Base-by-base conservation (phyloP, 2,888 invertebrate genomes). In the Caenorhabditis afra region DNA sequence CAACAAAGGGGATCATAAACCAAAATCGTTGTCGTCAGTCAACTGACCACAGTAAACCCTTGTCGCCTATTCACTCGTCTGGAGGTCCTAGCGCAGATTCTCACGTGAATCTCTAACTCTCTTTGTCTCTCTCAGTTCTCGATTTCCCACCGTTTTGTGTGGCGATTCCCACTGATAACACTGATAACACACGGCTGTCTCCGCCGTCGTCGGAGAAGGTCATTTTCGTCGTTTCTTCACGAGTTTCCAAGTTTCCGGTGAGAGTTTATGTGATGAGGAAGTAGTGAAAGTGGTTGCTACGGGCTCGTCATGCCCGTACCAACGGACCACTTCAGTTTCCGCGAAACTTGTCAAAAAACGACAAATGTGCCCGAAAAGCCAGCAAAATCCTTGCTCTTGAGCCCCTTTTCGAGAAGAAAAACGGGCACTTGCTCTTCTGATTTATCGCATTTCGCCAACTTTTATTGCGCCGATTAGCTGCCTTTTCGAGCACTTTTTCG, bases 401-500 rank as follows among this genome's bases (percentile, higher is more conserved):
- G 7, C 29, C 29, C n/a, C 29, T 29, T 29, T 29, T 29, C 29
- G 7, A 29, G 8, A 50, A 49, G 12, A 50, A 62, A 44, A n/a
- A 16, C 39, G 62, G 39, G 62, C 58, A 44, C 22, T 62, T 29
- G 29, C 7, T 29, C 29, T 29, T 29, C 29, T 29, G 39, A 52
- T 64, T 50, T 41, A 52, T 64, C 62, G 52, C 39, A 41, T 41
- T 64, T 37, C 39, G 12, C 11, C 49, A 37, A 62, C 50, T 62
- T 62, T 62, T 62, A 52, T 52, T 39, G 23, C 62, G 50, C 50
- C 23, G 39, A 64, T 64, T 52, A 53, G 64, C 64, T 52, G 23
- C 2, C 41, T 41, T 14, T 41, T 11, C 12, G 11, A 14, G 41
- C 41, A 4, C 7, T n/a, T 41, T 44, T 37, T 47, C 44, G 29